Evolutionary conservation across 2,113 vertebrate species (phyloP), one percentile per base, ranked within the genome.

Genomic region (Gopherus evgoodei): DNA sequence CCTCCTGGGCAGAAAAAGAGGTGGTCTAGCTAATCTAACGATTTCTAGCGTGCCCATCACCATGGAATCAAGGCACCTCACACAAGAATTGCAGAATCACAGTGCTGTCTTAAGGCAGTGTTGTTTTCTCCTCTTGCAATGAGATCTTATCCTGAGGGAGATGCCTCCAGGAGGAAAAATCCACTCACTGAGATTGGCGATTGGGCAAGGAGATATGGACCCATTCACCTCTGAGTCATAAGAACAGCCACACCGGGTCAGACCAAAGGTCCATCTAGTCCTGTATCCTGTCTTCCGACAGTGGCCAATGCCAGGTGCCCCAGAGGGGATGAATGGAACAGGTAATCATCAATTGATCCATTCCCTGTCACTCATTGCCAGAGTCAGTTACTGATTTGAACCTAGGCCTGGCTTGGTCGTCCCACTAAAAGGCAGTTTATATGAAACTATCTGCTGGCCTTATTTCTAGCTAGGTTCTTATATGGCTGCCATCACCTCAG

Each of bases 21-120:
- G 2, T 4, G 87, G 2, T 47, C 31, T 2, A 3, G 57, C 8
- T 1, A 0, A 19, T 25, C 31, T 1, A n/a, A 14, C 12, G 16
- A 0, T 3, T 87, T 42, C 78, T 5, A 8, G 27, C 0, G 16
- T 0, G n/a, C 42, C 42, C 80, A 50, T 44, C 72, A 76, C 22
- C 79, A 10, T 17, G 5, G 4, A 57, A 29, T 76, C 80, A 79
- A 52, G 75, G 81, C 87, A n/a, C 42, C 76, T 29, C 27, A n/a
- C n/a, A 8, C 62, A 69, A 69, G 62, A 69, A 69, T 65, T 19
- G n/a, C 35, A 17, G 83, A 81, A 53, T 42, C 65, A 13, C 80
- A 57, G 16, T 2, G 38, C 52, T 87, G 54, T 50, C 52, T 44
- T 25, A 42, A 25, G 38, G 24, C 22, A 27, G 65, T 4, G 38